These are phyloP conservation scores for Spinibarbus caldwelli DNA, from an alignment of 2,797 vertebrate species.

Conservation along the genomic window DNA sequence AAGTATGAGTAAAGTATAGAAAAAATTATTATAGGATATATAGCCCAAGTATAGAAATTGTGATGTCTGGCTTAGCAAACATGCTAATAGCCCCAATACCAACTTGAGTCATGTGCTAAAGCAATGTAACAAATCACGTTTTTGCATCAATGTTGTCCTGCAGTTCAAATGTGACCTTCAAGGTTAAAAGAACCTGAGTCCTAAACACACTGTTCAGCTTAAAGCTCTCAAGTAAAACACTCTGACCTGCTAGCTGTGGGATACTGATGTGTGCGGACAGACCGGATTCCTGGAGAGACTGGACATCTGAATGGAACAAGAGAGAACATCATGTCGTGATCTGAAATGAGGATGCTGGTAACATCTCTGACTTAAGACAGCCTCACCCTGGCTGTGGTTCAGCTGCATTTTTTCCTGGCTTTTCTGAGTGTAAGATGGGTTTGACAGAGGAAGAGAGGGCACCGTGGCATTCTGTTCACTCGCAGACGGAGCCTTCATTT, in stretches of 20 bases:
- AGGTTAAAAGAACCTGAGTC: neutral
- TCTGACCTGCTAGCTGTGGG: constrained; percentile 71
- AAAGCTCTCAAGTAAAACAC: constrained; percentile 9
- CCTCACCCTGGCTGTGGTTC: constrained; percentile 70
- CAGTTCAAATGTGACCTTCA: neutral
- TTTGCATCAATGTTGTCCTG: constrained; percentile 4
- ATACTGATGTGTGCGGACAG: constrained; percentile 58
- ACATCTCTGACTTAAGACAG: neutral
- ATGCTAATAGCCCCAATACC: neutral
- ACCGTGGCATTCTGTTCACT: constrained; percentile 34
- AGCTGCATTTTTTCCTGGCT: constrained; percentile 63
- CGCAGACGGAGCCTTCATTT: constrained; percentile 57
- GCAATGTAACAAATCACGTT: neutral
- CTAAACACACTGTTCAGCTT: neutral
- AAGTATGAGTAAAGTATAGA: too few relatives aligned
- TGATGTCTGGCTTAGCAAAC: neutral
- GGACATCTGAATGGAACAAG: constrained; percentile 63
- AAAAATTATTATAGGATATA: too few relatives aligned
- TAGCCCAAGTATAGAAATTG: neutral
- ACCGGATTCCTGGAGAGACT: constrained; percentile 59
- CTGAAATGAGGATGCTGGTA: constrained; percentile 15
- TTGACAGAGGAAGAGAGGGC: constrained; percentile 51
- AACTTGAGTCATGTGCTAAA: neutral
- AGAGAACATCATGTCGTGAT: constrained; percentile 25
- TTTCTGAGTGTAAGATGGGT: constrained; percentile 59